Evolutionary conservation across 2,113 vertebrate genomes (phyloP).

Genomic region (Oncorhynchus kisutch): DNA sequence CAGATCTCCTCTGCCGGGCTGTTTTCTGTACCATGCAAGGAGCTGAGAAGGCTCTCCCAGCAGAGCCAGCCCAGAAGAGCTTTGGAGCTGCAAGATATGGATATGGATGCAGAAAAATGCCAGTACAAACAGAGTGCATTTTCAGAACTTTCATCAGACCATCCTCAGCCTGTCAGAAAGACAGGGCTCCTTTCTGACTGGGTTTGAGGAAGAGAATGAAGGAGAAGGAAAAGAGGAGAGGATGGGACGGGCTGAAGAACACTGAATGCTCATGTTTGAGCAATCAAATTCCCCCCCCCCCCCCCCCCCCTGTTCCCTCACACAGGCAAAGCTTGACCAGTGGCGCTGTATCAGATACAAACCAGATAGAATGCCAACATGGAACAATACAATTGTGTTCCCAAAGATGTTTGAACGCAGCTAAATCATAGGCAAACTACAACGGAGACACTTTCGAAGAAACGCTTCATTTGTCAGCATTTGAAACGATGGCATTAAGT

Average conservation of each 20-base stretch:
- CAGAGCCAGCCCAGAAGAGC: slow-evolving; percentile 15
- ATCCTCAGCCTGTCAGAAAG: slow-evolving; percentile 61
- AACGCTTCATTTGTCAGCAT: too few relatives aligned
- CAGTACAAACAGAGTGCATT: slow-evolving; percentile 71
- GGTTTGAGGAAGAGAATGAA: slow-evolving; percentile 46
- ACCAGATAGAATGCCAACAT: neutral
- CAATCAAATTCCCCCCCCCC: slow-evolving; percentile 68
- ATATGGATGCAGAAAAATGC: slow-evolving; percentile 65
- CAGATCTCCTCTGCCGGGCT: neutral
- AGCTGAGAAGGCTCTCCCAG: too few relatives aligned
- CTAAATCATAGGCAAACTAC: too few relatives aligned
- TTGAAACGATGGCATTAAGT: too few relatives aligned
- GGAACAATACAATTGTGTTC: too few relatives aligned
- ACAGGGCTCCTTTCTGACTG: slow-evolving; percentile 62
- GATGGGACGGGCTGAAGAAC: slow-evolving; percentile 50
- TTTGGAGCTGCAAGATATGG: slow-evolving; percentile 59
- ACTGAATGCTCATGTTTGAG: slow-evolving; percentile 77
- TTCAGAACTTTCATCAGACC: slow-evolving; percentile 76
- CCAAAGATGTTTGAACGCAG: too few relatives aligned
- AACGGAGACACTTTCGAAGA: too few relatives aligned
- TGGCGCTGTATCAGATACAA: neutral
- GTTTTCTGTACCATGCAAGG: neutral
- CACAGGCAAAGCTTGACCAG: neutral
- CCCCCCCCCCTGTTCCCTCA: slow-evolving; percentile 30
- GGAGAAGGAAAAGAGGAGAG: slow-evolving; percentile 48